Percentiles rank a stretch among this genome's conserved stretches.
These are phyloP conservation scores for Yasuhikotakia modesta DNA, from an alignment of 2,797 vertebrate species.

Conservation along the genomic window DNA sequence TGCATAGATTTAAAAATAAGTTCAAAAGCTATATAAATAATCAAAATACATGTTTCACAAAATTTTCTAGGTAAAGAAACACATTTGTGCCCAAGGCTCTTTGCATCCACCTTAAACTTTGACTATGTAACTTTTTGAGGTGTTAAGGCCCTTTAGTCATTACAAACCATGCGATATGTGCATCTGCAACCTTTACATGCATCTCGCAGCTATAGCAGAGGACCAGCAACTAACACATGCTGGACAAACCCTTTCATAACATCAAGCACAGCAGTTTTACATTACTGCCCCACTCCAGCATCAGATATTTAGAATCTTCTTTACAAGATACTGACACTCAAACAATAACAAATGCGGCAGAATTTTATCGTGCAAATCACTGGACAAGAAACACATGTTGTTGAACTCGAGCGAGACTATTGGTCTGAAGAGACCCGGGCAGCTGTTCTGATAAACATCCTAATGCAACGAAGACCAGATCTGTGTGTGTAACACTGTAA, in stretches of 20 bases:
- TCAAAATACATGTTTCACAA: too few relatives aligned
- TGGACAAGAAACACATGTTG: constrained; percentile 1
- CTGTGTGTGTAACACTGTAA: constrained; percentile 20
- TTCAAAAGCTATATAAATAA: too few relatives aligned
- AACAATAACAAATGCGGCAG: neutral
- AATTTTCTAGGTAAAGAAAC: too few relatives aligned
- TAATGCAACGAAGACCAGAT: constrained; percentile 12
- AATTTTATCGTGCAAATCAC: neutral
- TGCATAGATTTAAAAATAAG: too few relatives aligned
- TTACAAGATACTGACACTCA: neutral
- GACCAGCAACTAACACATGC: too few relatives aligned
- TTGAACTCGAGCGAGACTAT: constrained; percentile 1
- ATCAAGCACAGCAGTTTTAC: neutral
- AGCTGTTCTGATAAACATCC: constrained; percentile 40
- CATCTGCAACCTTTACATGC: too few relatives aligned
- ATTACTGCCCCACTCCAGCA: neutral
- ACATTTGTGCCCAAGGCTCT: too few relatives aligned
- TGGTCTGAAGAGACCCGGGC: constrained; percentile 4
- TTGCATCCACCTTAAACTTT: too few relatives aligned
- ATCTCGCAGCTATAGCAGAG: too few relatives aligned
- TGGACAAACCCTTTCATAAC: neutral
- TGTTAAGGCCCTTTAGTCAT: too few relatives aligned
- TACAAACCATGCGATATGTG: too few relatives aligned
- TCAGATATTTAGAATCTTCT: neutral
- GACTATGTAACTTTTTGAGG: too few relatives aligned